A percentile compares a stretch with the other conserved stretches of the same genome.
These are phyloP conservation scores for Leucania comma DNA, from an alignment of 2,888 invertebrate species.

Conservation along the genomic window DNA sequence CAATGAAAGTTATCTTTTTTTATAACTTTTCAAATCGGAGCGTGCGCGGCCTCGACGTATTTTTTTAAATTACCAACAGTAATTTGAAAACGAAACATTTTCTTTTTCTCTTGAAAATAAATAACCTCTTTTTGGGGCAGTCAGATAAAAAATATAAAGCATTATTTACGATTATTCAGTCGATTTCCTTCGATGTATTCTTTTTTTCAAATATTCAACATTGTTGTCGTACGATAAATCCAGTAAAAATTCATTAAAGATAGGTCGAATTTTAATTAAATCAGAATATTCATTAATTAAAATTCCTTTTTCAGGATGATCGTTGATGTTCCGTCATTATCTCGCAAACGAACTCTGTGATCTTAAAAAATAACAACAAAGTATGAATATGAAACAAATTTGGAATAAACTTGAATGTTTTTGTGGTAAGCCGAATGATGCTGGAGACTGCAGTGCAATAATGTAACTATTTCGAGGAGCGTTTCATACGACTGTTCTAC, in stretches of 20 bases:
- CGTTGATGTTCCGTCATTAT: conserved; percentile 19
- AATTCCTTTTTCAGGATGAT: conserved; percentile 28
- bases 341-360: conserved; percentile 22
- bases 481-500: conserved; percentile 28
- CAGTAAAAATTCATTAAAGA: conserved; percentile 46
- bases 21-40: too few species aligned
- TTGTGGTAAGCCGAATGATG: conserved; percentile 42
- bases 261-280: conserved; percentile 35
- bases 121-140: too few species aligned
- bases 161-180: conserved; percentile 3
- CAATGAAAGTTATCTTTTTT: too few species aligned
- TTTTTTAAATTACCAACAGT: too few species aligned
- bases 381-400: conserved; percentile 46
- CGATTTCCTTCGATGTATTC: neutral
- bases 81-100: too few species aligned
- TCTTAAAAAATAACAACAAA: conserved; percentile 37
- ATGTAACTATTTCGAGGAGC: conserved; percentile 42
- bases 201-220: conserved; percentile 21
- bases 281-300: conserved; percentile 38
- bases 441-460: conserved; percentile 54
- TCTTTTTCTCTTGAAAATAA: too few species aligned
- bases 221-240: conserved; percentile 23
- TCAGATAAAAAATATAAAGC: neutral
- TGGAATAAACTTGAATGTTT: conserved; percentile 44
- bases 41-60: too few species aligned